These are phyloP conservation scores for Passerculus sandwichensis DNA, from an alignment of 2,797 vertebrate genomes.

Conservation along the genomic window DNA sequence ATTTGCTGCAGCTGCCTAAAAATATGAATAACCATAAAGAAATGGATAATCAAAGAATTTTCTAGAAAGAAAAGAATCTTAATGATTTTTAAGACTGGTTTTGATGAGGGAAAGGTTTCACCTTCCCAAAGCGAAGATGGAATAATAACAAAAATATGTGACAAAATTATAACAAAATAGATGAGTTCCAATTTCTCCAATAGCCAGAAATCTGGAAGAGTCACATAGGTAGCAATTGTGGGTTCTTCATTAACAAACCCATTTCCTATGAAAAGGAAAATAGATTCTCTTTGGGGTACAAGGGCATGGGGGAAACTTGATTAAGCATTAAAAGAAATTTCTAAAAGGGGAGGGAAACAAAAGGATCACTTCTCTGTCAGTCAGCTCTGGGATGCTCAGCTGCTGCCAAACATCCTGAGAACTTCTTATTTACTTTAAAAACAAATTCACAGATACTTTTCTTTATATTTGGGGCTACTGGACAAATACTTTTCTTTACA, in stretches of 20 bases:
- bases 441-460: not conserved
- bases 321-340: not conserved
- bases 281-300: not conserved
- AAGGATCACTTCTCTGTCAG: not conserved
- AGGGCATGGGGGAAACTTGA: not conserved
- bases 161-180: not conserved
- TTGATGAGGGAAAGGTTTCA: not conserved
- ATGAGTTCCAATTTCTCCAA: not conserved
- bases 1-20: not conserved
- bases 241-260: not conserved
- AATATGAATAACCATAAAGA: not conserved
- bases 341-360: not conserved
- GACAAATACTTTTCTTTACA: not conserved
- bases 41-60: not conserved
- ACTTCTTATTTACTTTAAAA: not conserved
- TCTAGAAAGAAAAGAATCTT: not conserved
- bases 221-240: not conserved
- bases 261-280: not conserved
- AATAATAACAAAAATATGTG: not conserved
- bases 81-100: not conserved
- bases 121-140: not conserved
- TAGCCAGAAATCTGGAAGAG: not conserved
- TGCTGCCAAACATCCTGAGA: not conserved
- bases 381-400: not conserved
- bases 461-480: not conserved